phyloP scores from a whole-genome alignment of 2,113 vertebrate genomes.

The Theristicus caerulescens region DNA sequence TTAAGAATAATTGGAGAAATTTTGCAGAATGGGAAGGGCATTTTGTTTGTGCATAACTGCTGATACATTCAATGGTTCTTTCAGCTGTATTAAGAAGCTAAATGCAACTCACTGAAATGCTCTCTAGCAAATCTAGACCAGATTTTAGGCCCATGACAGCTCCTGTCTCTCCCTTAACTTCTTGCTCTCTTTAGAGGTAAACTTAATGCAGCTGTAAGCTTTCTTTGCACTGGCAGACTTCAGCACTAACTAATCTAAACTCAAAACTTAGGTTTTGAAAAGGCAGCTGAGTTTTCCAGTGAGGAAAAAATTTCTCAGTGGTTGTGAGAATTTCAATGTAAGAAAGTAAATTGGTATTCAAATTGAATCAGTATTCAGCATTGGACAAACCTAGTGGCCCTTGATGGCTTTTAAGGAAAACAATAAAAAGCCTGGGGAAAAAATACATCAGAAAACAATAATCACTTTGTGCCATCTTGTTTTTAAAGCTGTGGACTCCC shows the following conservation, averaged over 20 bases:
- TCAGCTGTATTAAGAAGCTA: not conserved
- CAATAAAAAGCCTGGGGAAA: not conserved
- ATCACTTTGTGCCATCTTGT: not conserved
- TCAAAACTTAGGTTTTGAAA: not conserved
- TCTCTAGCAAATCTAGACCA: not conserved
- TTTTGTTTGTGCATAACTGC: not conserved
- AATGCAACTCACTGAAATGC: not conserved
- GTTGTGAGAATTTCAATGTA: not conserved
- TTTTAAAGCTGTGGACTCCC: not conserved
- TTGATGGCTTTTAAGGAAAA: not conserved
- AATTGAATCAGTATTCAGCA: not conserved
- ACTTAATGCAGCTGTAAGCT: not conserved
- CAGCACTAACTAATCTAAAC: not conserved
- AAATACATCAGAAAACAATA: not conserved
- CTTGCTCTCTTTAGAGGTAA: not conserved
- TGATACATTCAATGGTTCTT: not conserved
- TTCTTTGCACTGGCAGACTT: not conserved
- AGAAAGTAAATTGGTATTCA: not conserved
- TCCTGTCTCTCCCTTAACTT: not conserved
- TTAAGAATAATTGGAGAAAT: not conserved
- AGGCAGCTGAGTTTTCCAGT: not conserved
- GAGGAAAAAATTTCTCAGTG: not conserved
- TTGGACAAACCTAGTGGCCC: not conserved
- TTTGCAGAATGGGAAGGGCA: not conserved
- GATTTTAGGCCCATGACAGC: not conserved